These are phyloP conservation scores for Onychomys arenicola DNA, from an alignment of 2,797 vertebrate species.

Conservation along the genomic window DNA sequence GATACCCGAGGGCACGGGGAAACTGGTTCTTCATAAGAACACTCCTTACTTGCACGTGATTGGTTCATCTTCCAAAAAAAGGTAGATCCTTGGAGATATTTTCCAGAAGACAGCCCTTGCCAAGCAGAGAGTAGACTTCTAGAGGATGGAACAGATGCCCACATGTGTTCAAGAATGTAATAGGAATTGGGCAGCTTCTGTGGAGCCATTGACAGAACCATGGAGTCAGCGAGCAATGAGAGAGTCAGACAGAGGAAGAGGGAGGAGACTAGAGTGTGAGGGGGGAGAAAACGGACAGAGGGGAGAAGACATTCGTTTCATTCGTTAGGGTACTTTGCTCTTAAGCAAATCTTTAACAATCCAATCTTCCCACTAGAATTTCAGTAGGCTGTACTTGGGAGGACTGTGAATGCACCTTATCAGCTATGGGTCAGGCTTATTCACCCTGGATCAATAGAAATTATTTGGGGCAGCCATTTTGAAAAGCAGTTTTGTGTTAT, in stretches of 20 bases:
- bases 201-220: neutral
- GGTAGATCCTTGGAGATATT: neutral
- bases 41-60: neutral
- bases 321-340: neutral
- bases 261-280: neutral
- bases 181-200: neutral
- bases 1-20: neutral
- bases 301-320: neutral
- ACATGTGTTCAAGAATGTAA: neutral
- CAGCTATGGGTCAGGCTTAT: neutral
- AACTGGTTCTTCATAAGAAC: neutral
- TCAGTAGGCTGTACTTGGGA: neutral
- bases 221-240: neutral
- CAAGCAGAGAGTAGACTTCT: neutral
- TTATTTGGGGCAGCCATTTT: slow-evolving; percentile 23
- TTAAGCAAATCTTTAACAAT: neutral
- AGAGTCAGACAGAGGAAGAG: neutral
- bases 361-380: neutral
- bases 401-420: neutral
- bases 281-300: neutral
- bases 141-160: neutral
- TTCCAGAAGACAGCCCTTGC: neutral
- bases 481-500: slow-evolving; percentile 25
- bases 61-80: neutral
- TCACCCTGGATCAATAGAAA: neutral